phyloP scores from a whole-genome alignment of 2,113 vertebrate genomes.

The Platanista minor region DNA sequence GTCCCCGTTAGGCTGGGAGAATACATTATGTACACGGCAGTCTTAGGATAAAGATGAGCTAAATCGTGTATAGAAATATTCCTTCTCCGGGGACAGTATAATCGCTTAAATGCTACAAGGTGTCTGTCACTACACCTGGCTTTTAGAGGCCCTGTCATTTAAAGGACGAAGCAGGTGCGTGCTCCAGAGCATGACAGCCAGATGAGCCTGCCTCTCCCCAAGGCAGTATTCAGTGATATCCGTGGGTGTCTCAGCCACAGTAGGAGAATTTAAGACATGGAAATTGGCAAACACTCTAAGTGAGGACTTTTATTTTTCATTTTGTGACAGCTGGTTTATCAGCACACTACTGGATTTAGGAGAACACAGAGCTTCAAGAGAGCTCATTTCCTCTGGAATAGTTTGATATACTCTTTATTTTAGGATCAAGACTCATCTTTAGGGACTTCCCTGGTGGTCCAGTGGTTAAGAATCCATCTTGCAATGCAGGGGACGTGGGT shows the following conservation, averaged over 20 bases:
- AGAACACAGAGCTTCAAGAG: neutral
- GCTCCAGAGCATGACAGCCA: neutral
- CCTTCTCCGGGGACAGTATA: neutral
- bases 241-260: rapidly evolving
- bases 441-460: too few species aligned
- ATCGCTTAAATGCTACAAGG: neutral
- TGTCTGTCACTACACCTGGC: neutral
- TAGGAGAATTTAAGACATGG: neutral
- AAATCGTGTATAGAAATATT: neutral
- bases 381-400: neutral
- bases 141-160: neutral
- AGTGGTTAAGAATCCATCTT: too few species aligned
- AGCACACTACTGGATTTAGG: neutral
- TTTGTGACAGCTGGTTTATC: neutral
- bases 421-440: neutral
- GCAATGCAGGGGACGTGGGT: too few species aligned
- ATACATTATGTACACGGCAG: neutral
- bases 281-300: neutral
- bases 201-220: rapidly evolving
- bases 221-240: neutral
- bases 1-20: neutral
- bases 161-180: neutral
- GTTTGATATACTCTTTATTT: neutral
- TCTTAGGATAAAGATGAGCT: neutral
- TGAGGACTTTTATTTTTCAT: neutral